Percentiles rank a stretch among this genome's conserved stretches.
These are phyloP conservation scores for Abrostola tripartita DNA, from an alignment of 2,888 invertebrate species.

Conservation along the genomic window DNA sequence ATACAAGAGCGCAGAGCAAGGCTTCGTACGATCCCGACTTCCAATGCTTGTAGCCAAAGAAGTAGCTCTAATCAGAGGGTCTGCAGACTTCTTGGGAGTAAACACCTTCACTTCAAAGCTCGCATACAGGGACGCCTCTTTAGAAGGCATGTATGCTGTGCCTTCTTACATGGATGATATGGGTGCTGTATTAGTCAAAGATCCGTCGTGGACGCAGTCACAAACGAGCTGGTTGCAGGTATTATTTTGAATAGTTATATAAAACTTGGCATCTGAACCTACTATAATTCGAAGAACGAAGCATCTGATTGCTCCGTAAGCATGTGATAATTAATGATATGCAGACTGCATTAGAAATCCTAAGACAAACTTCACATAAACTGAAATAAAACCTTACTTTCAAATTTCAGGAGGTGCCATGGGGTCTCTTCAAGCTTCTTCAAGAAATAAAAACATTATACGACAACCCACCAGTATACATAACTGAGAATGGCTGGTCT, in stretches of 20 bases:
- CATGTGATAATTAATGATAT: no score
- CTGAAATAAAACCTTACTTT: background rate
- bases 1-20: constrained; percentile 87
- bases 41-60: constrained; percentile 88
- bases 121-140: constrained; percentile 73
- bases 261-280: no score
- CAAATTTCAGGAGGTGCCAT: constrained; percentile 84
- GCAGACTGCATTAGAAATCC: no score
- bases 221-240: constrained; percentile 75
- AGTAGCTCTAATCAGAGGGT: constrained; percentile 87
- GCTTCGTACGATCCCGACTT: constrained; percentile 87
- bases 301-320: no score
- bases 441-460: constrained; percentile 83
- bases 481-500: constrained; percentile 90
- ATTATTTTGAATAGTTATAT: no score
- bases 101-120: constrained; percentile 89
- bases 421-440: constrained; percentile 89
- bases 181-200: constrained; percentile 68
- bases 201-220: constrained; percentile 71
- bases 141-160: constrained; percentile 73
- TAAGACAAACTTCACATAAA: background rate
- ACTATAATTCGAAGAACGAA: no score
- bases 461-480: constrained; percentile 86
- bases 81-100: constrained; percentile 91
- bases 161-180: constrained; percentile 80